A percentile compares a stretch with the other conserved stretches of the same genome.
Conservation (phyloP, 2,888 invertebrate species). For the Microchrysa polita region DNA sequence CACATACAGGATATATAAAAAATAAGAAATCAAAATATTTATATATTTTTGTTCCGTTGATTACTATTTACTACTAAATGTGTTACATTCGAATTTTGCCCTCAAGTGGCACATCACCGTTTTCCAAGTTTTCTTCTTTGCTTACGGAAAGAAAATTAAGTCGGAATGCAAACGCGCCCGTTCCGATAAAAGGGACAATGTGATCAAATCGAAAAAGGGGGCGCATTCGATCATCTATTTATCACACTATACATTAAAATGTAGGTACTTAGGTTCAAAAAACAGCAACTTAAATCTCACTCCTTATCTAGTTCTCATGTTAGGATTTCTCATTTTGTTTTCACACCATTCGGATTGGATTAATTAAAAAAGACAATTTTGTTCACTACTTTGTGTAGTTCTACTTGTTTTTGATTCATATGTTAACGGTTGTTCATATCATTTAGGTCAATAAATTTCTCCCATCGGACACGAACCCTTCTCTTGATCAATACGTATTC, state of each 20-base stretch:
- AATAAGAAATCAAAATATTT: constrained; percentile 9
- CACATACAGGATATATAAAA: constrained; percentile 1
- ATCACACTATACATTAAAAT: too few species aligned
- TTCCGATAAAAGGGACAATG: constrained; percentile 1
- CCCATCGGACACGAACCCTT: too few species aligned
- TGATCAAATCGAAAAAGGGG: not conserved
- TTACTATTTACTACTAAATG: not conserved
- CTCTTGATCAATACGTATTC: not conserved
- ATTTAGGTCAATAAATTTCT: too few species aligned
- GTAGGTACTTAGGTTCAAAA: not conserved
- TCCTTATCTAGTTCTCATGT: not conserved
- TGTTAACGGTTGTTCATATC: too few species aligned
- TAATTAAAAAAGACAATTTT: not conserved
- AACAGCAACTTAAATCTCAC: not conserved
- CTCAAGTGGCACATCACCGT: not conserved
- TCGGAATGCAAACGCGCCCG: constrained; percentile 15
- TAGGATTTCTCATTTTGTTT: not conserved
- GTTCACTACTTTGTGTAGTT: not conserved
- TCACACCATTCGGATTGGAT: not conserved
- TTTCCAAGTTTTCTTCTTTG: not conserved
- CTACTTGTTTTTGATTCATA: too few species aligned
- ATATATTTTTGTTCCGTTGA: constrained; percentile 7
- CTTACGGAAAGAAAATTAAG: not conserved
- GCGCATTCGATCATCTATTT: not conserved
- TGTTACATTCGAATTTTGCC: too few species aligned